phyloP scores from a whole-genome alignment of 1,140 invertebrate species.

The Ceratosolen fusciceps region DNA sequence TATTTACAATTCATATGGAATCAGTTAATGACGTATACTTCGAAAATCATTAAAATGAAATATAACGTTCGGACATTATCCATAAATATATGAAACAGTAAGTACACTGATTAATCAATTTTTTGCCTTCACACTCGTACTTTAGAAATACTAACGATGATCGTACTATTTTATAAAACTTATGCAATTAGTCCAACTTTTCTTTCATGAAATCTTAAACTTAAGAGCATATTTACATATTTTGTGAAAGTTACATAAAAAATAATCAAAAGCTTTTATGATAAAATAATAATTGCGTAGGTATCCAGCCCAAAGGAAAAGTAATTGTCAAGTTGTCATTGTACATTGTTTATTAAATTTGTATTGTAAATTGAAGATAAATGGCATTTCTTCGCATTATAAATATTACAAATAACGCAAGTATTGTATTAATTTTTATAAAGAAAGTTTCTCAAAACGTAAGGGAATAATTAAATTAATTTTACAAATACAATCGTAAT shows the following conservation, averaged over 20 bases:
- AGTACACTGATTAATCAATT: background rate
- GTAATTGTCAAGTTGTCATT: no score
- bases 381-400: no score
- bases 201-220: background rate
- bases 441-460: no score
- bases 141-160: conserved; percentile 21
- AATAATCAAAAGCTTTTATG: background rate
- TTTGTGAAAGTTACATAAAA: conserved; percentile 13
- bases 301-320: no score
- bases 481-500: no score
- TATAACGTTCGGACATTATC: background rate
- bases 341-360: no score
- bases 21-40: background rate
- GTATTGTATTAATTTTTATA: no score
- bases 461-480: no score
- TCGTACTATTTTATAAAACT: background rate
- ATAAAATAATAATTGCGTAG: no score
- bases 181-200: background rate
- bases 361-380: no score
- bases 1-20: conserved; percentile 20
- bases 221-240: no score
- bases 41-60: background rate
- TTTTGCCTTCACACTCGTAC: background rate
- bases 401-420: no score
- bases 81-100: background rate